Base-by-base conservation (phyloP, 2,113 vertebrate genomes). In the Cebidichthys violaceus region DNA sequence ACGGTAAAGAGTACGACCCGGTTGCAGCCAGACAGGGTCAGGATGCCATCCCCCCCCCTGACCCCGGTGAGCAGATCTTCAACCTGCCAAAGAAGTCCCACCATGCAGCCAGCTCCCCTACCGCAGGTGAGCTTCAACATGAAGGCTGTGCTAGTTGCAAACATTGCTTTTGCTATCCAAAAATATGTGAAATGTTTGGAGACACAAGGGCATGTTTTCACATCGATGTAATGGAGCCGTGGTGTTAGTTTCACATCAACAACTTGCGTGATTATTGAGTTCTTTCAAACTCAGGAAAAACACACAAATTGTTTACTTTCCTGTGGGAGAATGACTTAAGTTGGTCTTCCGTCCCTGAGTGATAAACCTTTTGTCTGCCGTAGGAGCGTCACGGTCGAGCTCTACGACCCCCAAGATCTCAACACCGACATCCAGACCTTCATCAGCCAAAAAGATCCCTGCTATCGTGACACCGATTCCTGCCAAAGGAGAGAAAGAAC, bases 61-160 rank as follows among this genome's bases (percentile, higher is more conserved):
- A 99, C 91, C 98, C 98, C 0, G 98, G 98, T 1, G 98, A 99
- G 95, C 98, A 99, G 90, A 99, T 99, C 93, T 99, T 99, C 93
- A 99, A 99, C 93, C 95, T 99, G 93, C 98, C 98, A 24, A 99
- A 99, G 93, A 99, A 99, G 93, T 97, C 98, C 80, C 97, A 95
- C 92, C 98, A 99, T 22, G 98, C 98, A 79, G 98, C 97, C 79
- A 98, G 98, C 91, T 99, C 98, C 55, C 98, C 98, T 0, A 99
- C 97, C 37, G 98, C 98, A 97, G 98, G 98, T 99, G 93, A 77
- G 60, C 54, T 5, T 37, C 10, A 47, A 5, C 45, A 15, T 7
- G 11, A 65, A 39, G 22, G 35, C 33, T 9, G 3, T n/a, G 17
- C 2, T 31, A 31, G 29, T 2, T 31, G 29, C 22, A 27, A 27